Evolutionary conservation across 2,888 invertebrate species (phyloP), one percentile per base, ranked within the genome.

Genomic region (Calliopum simillimum): DNA sequence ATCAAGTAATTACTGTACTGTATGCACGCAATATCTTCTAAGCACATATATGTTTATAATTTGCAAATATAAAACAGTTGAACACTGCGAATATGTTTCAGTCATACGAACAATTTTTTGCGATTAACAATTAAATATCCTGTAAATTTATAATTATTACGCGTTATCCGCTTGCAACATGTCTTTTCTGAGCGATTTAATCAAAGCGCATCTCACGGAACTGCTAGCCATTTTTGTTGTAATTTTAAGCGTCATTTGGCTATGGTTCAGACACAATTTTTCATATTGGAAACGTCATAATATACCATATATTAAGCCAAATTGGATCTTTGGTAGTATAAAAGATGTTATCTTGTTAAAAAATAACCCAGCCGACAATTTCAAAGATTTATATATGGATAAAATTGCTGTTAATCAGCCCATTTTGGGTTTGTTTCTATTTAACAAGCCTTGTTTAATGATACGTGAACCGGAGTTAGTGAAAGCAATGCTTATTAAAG

Each of bases 401-500:
- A 76, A 81, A 12, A 44, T 71, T 44, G 76, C 78, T 8, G 43
- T 74, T 75, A 69, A 84, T 76, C 69, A 77, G 68, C 76, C 86
- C 44, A 71, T 88, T 73, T 80, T 82, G 73, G 81, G 88, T 78
- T 73, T 88, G 76, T 78, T 85, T 80, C 82, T 88, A 1, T 86
- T 88, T 66, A 84, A 88, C 72, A 85, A 84, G 16, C 88, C 88
- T 0, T 83, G 83, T 0, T 61, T 88, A 14, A 70, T 88, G 4
- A 47, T 86, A 0, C 82, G 86, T 1, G 87, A 88, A 76, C 87
- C 87, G 0, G 86, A 85, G 2, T 69, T 88, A 14, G 78, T 88
- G 0, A 88, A 88, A 71, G 77, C 82, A 1, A 73, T 88, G 4
- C 74, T 88, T 59, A 80, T 88, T 11, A 87, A 85, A 68, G 89